Base-by-base conservation (phyloP, 2,888 invertebrate genomes). In the Ligdia adustata region DNA sequence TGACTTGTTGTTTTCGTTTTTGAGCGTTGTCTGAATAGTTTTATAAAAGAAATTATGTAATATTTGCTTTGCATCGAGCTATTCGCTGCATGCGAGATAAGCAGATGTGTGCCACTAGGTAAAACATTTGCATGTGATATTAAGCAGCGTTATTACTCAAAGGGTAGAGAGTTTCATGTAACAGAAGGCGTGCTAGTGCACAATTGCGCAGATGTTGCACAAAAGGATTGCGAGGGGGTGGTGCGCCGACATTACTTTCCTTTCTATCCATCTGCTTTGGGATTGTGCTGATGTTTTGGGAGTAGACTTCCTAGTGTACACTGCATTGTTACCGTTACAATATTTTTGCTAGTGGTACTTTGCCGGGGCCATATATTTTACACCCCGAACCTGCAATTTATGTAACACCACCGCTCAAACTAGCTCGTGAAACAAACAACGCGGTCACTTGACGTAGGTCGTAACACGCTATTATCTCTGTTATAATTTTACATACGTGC, bases 301-400 rank as follows among this genome's bases (percentile, higher is more conserved):
- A 62, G 37, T 59, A 57, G 45, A 24, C 46, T 49, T 56, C 50
- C 56, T 55, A 51, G 65, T 69, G 58, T 55, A 53, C 52, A 52
- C 52, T 57, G 54, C 60, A 62, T 62, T 62, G 63, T 57, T 56
- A 55, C 53, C 47, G 56, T 55, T 60, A 59, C 63, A 62, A 64
- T 66, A 65, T 70, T 62, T 63, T 52, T 66, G 69, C 67, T 73
- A 68, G 71, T 71, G 68, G 66, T 66, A 62, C 66, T 66, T 60
- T 69, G 76, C 64, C 61, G 58, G 61, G 59, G 62, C 69, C 57
- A 72, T 74, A 69, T 73, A 77, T 77, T n/a, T n/a, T 74, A 69
- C 66, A 69, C 61, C 65, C 66, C 66, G 69, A 77, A 79, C 71
- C 68, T 75, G 72, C 66, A 76, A 79, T 79, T 79, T 79, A 77